Evolutionary conservation across 2,113 vertebrate genomes (phyloP), one percentile per base, ranked within the genome.

Genomic region (Oreochromis niloticus): DNA sequence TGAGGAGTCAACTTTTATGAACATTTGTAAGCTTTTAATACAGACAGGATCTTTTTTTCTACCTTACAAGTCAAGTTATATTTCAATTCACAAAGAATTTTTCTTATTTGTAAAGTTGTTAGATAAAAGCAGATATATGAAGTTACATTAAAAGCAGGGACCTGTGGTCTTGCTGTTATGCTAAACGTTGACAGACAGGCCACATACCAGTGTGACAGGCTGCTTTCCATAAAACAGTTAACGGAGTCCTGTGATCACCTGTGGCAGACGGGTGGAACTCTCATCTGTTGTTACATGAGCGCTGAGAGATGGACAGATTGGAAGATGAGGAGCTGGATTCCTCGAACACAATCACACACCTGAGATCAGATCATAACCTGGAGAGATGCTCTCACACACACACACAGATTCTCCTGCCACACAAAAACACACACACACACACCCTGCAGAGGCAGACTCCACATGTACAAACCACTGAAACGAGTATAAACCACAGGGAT

Each of bases 251-350:
- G 85, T 93, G 93, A 93, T 95, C 89, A 82, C 63, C 87, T 86
- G 87, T 61, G 84, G 82, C 36, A 83, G 83, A 86, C 30, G 46
- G 87, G 81, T 81, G 85, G 87, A 75, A 85, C 84, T 88, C 87
- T 89, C 82, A 91, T 92, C 88, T 87, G 75, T 66, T 34, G 39
- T 86, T 89, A 92, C 92, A 94, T 82, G 88, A 91, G 85, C n/a
- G 93, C 54, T 93, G 93, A 94, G 66, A 90, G 94, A 94, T 73
- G 82, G 50, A 86, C 91, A 90, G 94, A 94, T 91, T 93, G 88
- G 82, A 89, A 90, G 91, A 93, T 81, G 87, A 82, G 80, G 43
- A 87, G 84, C 41, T 24, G 32, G 85, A 93, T 93, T 94, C 92
- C 90, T 91, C 80, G 3, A 82, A 80, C 85, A 52, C 81, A 86